Conservation (phyloP, 2,797 vertebrate genomes). For the Eidolon dupreanum region DNA sequence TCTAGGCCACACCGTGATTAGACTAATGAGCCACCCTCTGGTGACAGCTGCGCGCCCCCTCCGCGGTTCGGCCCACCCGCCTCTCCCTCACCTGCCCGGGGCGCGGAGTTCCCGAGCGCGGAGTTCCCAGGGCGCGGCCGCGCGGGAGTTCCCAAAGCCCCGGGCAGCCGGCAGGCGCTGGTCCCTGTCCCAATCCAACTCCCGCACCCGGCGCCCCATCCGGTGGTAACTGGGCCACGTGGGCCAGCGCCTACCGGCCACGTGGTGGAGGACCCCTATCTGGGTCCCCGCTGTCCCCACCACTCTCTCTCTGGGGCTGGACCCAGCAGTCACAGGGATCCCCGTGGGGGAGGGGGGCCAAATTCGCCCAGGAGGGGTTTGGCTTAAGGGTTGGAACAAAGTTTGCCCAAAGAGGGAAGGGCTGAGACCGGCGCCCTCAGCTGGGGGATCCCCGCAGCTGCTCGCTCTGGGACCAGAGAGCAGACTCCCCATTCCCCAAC, state of each 20-base stretch:
- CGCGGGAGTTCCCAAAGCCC: neutral
- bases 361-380: neutral
- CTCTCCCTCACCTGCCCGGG: neutral
- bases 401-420: neutral
- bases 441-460: neutral
- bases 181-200: neutral
- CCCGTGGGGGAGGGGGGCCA: neutral
- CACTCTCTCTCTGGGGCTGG: fast-evolving
- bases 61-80: neutral
- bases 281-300: neutral
- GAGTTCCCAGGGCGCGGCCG: neutral
- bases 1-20: neutral
- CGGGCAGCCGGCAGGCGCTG: neutral
- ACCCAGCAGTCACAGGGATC: neutral
- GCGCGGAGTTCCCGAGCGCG: neutral
- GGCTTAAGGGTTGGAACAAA: neutral
- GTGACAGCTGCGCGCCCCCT: neutral
- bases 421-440: neutral
- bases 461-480: neutral
- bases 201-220: fast-evolving
- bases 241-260: neutral
- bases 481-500: neutral
- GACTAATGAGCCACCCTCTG: neutral
- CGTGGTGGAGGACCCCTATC: neutral
- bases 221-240: neutral